Evolutionary conservation across 1,140 invertebrate species (phyloP), one percentile per base, ranked within the genome.

Genomic region (Tetramorium alpestre): DNA sequence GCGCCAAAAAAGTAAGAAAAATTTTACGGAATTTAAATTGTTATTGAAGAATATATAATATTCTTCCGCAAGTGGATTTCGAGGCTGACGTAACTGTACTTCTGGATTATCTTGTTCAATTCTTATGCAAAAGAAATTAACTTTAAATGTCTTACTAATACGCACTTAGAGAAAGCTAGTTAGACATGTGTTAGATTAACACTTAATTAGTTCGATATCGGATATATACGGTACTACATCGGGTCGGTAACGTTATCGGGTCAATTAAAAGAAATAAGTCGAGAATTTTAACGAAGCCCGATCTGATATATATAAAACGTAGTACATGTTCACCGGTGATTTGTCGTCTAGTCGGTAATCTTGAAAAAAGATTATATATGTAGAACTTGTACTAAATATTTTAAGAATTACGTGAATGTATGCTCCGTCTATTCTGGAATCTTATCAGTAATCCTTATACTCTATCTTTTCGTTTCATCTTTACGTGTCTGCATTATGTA

Each of bases 381-480:
- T 47, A 41, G 22, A 76, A 7, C 8, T 58, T 1, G 18, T 38
- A 75, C 3, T 18, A 44, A 76, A 76, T 44, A 76, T 76, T 76
- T 11, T 28, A 33, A 22, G 54, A 60, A 64, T 47, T 64, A 64
- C 22, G 33, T 51, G 41, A 77, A 28, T 33, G 58, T 33, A 65
- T n/a, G 47, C 33, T 3, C 2, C n/a, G 38, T 51, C 47, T 60
- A 75, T 49, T 62, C 69, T 33, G 47, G 6, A 60, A 47, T 33
- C 25, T 73, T 62, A 73, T 73, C 54, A 60, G 41, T 33, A 25
- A 4, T 16, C 38, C 58, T 75, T 33, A 8, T 33, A 8, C 18
- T 22, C 8, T 73, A 73, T 75, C 80, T 73, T 49, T 84, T 22
- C 5, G 25, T 73, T 47, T 56, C 22, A 81, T 84, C 41, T 75